Evolutionary conservation across 1,140 invertebrate species (phyloP).

Genomic region (Bombus waltoni): DNA sequence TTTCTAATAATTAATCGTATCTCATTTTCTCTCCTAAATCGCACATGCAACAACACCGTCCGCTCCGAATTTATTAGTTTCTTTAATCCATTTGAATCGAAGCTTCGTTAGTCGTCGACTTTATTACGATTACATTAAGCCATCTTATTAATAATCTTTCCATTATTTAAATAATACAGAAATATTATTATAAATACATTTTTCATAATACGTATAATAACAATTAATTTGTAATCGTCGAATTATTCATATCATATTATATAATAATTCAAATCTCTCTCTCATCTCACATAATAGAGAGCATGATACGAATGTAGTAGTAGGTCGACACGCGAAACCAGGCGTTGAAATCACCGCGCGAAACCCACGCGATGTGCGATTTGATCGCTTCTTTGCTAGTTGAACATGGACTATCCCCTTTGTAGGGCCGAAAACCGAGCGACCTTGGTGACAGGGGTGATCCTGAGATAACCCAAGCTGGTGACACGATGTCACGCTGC

Average conservation of each 20-base stretch:
- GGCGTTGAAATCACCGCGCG: conserved; percentile 44
- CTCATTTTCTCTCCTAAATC: neutral
- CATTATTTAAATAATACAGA: too few relatives aligned
- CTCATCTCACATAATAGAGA: too few relatives aligned
- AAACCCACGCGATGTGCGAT: neutral
- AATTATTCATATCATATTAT: neutral
- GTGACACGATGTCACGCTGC: conserved; percentile 60
- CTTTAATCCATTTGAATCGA: neutral
- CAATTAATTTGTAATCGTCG: neutral
- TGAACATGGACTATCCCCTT: neutral
- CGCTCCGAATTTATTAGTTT: neutral
- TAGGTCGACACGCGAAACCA: conserved; percentile 3
- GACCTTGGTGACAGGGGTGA: conserved; percentile 45
- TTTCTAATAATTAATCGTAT: neutral
- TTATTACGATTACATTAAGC: too few relatives aligned
- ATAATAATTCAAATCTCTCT: too few relatives aligned
- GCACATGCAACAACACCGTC: neutral
- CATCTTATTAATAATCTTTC: too few relatives aligned
- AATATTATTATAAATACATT: neutral
- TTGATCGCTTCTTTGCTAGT: neutral
- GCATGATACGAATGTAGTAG: too few relatives aligned
- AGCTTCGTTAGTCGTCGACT: too few relatives aligned
- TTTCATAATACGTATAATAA: neutral
- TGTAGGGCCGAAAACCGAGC: conserved; percentile 10
- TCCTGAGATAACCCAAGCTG: conserved; percentile 54